Percentiles rank a stretch among this genome's conserved stretches.
phyloP scores from a whole-genome alignment of 2,888 invertebrate species.

The Agrotis clavis region DNA sequence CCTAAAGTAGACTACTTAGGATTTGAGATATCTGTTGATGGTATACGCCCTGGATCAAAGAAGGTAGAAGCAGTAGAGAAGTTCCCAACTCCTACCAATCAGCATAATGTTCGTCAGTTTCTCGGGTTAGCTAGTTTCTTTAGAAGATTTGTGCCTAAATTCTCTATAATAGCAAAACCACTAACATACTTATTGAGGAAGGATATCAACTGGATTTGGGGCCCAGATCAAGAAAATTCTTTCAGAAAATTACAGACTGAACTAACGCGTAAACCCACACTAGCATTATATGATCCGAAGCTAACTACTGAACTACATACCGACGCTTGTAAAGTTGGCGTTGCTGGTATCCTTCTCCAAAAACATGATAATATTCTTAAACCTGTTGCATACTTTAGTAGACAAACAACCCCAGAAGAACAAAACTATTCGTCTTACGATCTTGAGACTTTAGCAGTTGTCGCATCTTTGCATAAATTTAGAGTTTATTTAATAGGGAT shows the following conservation, averaged over 20 bases:
- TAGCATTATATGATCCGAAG: background rate
- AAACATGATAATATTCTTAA: background rate
- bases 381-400: background rate
- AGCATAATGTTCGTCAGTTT: background rate
- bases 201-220: background rate
- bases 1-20: conserved; percentile 6
- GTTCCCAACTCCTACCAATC: background rate
- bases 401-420: background rate
- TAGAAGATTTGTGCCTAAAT: background rate
- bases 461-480: background rate
- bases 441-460: conserved; percentile 1
- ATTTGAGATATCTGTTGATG: conserved; percentile 6
- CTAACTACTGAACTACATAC: background rate
- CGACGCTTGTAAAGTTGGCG: background rate
- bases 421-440: background rate
- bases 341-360: background rate
- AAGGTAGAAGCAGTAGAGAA: conserved; percentile 7
- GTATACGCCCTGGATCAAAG: conserved; percentile 1
- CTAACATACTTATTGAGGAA: conserved; percentile 1
- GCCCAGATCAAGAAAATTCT: background rate
- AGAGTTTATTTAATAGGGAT: background rate
- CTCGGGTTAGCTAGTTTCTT: conserved; percentile 1
- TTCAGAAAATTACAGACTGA: background rate
- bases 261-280: background rate
- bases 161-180: background rate